Base-by-base conservation (phyloP, 2,797 vertebrate genomes). In the Limnodromus scolopaceus region DNA sequence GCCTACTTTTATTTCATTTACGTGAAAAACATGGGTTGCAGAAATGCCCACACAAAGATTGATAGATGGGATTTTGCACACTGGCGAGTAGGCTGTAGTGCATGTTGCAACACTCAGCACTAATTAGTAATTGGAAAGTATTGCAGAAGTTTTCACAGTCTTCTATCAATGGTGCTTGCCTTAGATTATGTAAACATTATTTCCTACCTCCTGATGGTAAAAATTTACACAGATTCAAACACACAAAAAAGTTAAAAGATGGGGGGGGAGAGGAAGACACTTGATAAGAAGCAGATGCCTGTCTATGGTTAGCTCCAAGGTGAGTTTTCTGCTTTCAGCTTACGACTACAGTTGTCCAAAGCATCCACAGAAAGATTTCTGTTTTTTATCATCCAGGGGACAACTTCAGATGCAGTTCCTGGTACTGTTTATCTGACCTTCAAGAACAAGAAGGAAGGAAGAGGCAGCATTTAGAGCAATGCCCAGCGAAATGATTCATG, bases 221-320 rank as follows among this genome's bases (percentile, higher is more conserved):
- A 90, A 92, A 80, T 87, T 72, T 76, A 55, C 36, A 36, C 0
- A 1, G 58, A 80, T 83, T 85, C 82, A 92, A 69, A 70, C 51
- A 89, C 28, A 15, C 19, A 10, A 70, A 46, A 28, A 58, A 54
- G 48, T 45, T 80, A 66, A 45, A 91, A 80, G 27, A 7, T 55
- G 49, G 53, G 10, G 0, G 5, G 8, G 6, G 6, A 4, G n/a
- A 82, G 74, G 51, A 93, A 80, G 77, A 66, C 77, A 19, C 65
- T 94, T 95, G 93, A 92, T 94, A 94, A 92, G 86, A 93, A 95
- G 79, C 96, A 96, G 90, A 95, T 94, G 88, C 2, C 0, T 53
- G 65, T 91, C 60, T 90, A 9, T 63, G 25, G 17, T 55, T 90
- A 94, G 66, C 45, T 95, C 51, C 39, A 80, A 91, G 89, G 90